Evolutionary conservation across 1,140 invertebrate genomes (phyloP).

Genomic region (Diprion similis): DNA sequence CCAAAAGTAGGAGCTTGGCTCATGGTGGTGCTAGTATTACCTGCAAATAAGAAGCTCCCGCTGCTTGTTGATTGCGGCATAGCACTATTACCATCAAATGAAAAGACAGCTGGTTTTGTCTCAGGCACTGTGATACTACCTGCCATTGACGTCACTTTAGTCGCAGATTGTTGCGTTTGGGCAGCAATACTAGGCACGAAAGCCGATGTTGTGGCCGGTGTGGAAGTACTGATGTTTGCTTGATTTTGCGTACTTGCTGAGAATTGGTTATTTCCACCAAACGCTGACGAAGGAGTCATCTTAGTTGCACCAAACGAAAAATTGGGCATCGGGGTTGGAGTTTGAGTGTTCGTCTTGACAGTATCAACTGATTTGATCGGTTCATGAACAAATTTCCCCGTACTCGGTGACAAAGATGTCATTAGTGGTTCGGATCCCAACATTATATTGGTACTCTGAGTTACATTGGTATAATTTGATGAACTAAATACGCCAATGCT

Average conservation of each 20-base stretch:
- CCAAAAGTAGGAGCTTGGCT: conserved; percentile 2
- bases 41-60: conserved; percentile 3
- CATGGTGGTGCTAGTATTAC: background rate
- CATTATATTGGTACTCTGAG: too few relatives aligned
- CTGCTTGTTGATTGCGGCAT: background rate
- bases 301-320: background rate
- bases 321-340: background rate
- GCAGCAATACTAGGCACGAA: background rate
- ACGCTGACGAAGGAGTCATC: background rate
- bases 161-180: background rate
- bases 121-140: background rate
- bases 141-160: background rate
- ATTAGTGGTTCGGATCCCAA: too few relatives aligned
- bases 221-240: too few relatives aligned
- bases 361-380: background rate
- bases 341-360: background rate
- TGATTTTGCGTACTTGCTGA: background rate
- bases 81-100: background rate
- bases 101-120: background rate
- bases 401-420: background rate
- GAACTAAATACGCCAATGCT: background rate
- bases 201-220: background rate
- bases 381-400: background rate
- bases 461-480: background rate
- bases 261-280: background rate